phyloP scores from a whole-genome alignment of 2,888 invertebrate genomes.

The Ashinkailepas kermadecensis region DNA sequence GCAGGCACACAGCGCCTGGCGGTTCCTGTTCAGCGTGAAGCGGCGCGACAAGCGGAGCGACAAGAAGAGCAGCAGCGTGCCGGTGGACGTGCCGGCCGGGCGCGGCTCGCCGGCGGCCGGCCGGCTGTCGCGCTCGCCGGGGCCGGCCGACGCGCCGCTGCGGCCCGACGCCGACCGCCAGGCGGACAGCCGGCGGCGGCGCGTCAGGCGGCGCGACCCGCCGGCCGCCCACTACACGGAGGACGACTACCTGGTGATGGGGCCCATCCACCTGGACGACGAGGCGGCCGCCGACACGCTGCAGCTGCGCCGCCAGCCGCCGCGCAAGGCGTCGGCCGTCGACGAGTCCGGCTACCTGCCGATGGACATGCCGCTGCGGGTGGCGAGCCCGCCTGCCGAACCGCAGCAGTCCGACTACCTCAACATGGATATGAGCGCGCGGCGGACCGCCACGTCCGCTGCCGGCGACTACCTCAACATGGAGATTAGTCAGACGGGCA shows the following conservation, averaged over 20 bases:
- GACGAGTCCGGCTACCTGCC: neutral
- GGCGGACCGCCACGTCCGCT: neutral
- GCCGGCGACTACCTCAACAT: neutral
- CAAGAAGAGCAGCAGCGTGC: neutral
- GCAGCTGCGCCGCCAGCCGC: neutral
- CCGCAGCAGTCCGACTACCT: neutral
- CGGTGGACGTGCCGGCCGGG: constrained; percentile 7
- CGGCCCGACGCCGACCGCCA: neutral
- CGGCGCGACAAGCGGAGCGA: neutral
- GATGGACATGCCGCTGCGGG: neutral
- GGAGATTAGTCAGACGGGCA: neutral
- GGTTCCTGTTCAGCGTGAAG: neutral
- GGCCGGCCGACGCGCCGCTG: neutral
- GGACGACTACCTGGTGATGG: constrained; percentile 16
- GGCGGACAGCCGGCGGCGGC: neutral
- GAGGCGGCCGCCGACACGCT: neutral
- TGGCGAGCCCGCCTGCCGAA: neutral
- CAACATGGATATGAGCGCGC: neutral
- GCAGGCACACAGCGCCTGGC: constrained; percentile 3
- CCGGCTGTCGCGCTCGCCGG: neutral
- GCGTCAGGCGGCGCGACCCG: neutral
- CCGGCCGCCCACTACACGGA: constrained; percentile 1
- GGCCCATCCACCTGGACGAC: neutral
- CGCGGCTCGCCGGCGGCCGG: neutral
- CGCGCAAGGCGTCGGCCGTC: neutral